Conservation (phyloP, 1,140 invertebrate species). For the Hermetia illucens region DNA sequence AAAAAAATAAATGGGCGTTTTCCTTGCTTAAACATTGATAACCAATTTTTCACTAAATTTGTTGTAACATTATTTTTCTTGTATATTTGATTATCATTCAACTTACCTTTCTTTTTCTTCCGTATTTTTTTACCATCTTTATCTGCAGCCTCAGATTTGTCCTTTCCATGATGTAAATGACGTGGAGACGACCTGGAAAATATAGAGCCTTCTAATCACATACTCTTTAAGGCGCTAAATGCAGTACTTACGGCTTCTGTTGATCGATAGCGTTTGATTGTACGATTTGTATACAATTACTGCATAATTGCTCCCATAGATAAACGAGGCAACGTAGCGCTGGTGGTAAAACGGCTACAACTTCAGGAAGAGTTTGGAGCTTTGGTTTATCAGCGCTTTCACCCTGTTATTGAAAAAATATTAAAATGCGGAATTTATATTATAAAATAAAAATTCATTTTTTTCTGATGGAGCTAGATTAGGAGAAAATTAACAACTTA, state of each 20-base stretch:
- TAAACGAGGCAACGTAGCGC: conserved; percentile 69
- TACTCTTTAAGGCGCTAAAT: not conserved
- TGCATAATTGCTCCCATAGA: conserved; percentile 79
- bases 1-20: too few species aligned
- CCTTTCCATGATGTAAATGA: conserved; percentile 17
- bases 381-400: conserved; percentile 9
- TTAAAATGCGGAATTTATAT: too few species aligned
- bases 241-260: conserved; percentile 8
- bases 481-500: too few species aligned
- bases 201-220: not conserved
- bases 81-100: too few species aligned
- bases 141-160: conserved; percentile 33
- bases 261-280: conserved; percentile 25
- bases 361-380: conserved; percentile 21
- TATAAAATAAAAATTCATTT: too few species aligned
- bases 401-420: too few species aligned
- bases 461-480: too few species aligned
- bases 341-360: conserved; percentile 55
- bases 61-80: too few species aligned
- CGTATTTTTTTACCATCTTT: conserved; percentile 36
- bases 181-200: not conserved
- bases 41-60: too few species aligned
- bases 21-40: too few species aligned
- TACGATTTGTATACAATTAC: conserved; percentile 44
- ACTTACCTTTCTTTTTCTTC: conserved; percentile 37